Percentiles rank a stretch among this genome's conserved stretches.
Evolutionary conservation across 2,797 vertebrate species (phyloP).

Genomic region (Myoxocephalus aenaeus): DNA sequence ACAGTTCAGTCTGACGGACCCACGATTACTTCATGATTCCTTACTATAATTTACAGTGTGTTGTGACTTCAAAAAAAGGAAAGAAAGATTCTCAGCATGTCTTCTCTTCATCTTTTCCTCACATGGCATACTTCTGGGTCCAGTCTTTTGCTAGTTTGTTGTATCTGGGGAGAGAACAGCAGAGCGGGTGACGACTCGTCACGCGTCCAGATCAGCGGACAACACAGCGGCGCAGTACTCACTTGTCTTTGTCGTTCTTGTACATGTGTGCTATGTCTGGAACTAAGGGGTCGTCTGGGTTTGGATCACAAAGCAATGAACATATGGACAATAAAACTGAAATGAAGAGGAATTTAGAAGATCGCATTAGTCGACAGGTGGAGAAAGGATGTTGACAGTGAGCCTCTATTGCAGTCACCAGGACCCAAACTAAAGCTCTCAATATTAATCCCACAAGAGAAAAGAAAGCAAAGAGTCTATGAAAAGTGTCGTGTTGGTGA

Average conservation of each 20-base stretch:
- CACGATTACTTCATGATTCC: conserved; percentile 80
- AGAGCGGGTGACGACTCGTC: not conserved
- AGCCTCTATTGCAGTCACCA: not conserved
- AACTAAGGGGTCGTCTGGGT: conserved; percentile 96
- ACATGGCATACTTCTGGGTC: conserved; percentile 98
- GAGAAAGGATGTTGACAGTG: not conserved
- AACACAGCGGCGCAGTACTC: conserved; percentile 71
- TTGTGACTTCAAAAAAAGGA: conserved; percentile 81
- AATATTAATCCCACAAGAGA: not conserved
- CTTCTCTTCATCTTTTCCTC: conserved; percentile 70
- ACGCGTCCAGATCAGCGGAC: not conserved
- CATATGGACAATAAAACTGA: conserved; percentile 98
- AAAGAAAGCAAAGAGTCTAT: not conserved
- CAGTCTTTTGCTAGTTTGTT: conserved; percentile 97
- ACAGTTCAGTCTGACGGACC: conserved; percentile 78
- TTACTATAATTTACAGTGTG: conserved; percentile 93
- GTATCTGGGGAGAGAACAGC: conserved; percentile 85
- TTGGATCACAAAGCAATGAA: conserved; percentile 97
- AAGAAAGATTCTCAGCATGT: conserved; percentile 63
- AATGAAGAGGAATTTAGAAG: conserved; percentile 46
- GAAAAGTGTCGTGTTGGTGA: not conserved
- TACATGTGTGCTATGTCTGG: conserved; percentile 98
- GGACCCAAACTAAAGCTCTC: not conserved
- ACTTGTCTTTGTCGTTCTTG: conserved; percentile 98
- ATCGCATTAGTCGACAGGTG: conserved; percentile 5